Conservation (phyloP, 2,113 vertebrate species). For the Progne subis region DNA sequence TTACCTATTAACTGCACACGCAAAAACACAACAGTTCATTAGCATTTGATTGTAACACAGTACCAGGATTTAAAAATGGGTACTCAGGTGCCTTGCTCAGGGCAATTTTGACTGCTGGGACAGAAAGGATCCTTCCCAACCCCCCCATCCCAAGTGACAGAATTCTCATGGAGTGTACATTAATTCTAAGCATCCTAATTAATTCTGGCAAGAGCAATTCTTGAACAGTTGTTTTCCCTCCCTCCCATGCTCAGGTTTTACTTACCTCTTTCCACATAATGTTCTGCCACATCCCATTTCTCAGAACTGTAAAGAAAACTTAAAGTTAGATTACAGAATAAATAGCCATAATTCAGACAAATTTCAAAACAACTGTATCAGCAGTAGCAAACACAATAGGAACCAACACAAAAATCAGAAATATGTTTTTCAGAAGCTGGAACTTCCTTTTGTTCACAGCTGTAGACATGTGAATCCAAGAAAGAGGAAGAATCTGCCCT, state of each 20-base stretch:
- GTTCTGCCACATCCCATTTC: conserved; percentile 92
- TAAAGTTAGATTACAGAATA: neutral
- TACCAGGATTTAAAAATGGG: neutral
- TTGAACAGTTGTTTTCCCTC: neutral
- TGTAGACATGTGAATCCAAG: neutral
- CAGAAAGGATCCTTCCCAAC: neutral
- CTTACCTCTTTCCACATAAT: conserved; percentile 98
- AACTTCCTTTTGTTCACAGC: neutral
- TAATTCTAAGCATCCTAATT: neutral
- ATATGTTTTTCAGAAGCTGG: neutral
- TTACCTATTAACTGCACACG: neutral
- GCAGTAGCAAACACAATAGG: neutral
- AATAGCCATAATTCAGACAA: neutral
- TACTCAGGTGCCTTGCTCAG: neutral
- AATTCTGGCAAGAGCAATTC: neutral
- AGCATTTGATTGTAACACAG: neutral
- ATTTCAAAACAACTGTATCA: neutral
- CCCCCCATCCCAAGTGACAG: neutral
- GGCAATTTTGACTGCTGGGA: neutral
- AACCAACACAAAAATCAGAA: neutral
- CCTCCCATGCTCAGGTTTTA: neutral
- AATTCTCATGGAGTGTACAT: neutral
- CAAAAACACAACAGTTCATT: neutral
- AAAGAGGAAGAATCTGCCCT: neutral
- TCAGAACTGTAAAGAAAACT: conserved; percentile 86